Conservation (phyloP, 2,888 invertebrate species). For the Iselma pallidipennis region DNA sequence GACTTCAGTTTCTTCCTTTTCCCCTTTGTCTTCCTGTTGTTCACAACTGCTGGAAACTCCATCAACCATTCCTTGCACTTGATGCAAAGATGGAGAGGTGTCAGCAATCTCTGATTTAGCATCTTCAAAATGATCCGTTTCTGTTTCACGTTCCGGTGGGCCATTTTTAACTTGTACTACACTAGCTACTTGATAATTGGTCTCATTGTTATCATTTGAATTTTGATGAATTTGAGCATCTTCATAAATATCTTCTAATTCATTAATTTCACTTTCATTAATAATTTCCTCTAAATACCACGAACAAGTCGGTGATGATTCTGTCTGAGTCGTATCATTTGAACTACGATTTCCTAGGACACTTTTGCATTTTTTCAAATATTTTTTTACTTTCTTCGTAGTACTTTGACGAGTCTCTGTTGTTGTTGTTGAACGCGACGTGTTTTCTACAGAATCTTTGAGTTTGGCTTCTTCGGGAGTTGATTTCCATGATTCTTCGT, state of each 20-base stretch:
- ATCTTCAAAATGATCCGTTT: not conserved
- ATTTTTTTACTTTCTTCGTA: constrained; percentile 60
- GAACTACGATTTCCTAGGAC: constrained; percentile 48
- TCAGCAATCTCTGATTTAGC: constrained; percentile 14
- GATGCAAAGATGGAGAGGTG: constrained; percentile 49
- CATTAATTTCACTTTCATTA: constrained; percentile 45
- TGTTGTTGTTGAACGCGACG: constrained; percentile 37
- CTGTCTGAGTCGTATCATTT: constrained; percentile 29
- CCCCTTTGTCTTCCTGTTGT: not conserved
- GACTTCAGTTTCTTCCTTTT: not conserved
- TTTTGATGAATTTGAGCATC: constrained; percentile 35
- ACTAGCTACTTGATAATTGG: constrained; percentile 42
- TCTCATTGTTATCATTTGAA: constrained; percentile 25
- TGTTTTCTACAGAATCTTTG: constrained; percentile 35
- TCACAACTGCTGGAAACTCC: constrained; percentile 15
- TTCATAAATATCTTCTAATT: constrained; percentile 46
- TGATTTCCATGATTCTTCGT: constrained; percentile 54
- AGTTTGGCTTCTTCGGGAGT: constrained; percentile 41
- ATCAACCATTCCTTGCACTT: constrained; percentile 49
- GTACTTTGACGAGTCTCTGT: constrained; percentile 59
- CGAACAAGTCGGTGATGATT: constrained; percentile 33
- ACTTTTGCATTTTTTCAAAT: constrained; percentile 60
- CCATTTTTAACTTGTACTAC: constrained; percentile 43
- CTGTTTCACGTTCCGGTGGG: constrained; percentile 12
- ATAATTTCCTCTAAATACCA: constrained; percentile 46